Conservation (phyloP, 2,113 vertebrate genomes). For the Nycticebus coucang region DNA sequence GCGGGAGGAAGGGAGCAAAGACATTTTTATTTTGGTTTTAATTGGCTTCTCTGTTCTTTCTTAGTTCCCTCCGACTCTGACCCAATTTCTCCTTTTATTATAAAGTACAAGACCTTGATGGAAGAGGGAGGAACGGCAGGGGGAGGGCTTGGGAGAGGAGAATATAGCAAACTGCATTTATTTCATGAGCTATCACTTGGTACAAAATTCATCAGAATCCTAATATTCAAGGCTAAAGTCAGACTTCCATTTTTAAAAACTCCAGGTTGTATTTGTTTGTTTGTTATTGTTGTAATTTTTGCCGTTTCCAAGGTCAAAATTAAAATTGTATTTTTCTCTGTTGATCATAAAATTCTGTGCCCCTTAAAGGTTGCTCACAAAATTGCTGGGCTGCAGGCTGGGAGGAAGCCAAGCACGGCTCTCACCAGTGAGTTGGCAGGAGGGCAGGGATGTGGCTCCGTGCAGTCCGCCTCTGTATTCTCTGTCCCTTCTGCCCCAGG, state of each 20-base stretch:
- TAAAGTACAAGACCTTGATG: not conserved
- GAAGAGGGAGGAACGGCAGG: not conserved
- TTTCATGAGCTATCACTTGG: slow-evolving; percentile 15
- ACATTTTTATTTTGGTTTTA: slow-evolving; percentile 24
- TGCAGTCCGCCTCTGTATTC: not conserved
- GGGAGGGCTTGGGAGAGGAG: not conserved
- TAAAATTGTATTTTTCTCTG: not conserved
- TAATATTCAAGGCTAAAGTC: not conserved
- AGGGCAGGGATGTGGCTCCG: not conserved
- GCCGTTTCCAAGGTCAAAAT: not conserved
- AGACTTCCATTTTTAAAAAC: slow-evolving; percentile 25
- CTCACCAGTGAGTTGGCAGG: too few species aligned
- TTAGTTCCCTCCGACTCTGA: not conserved
- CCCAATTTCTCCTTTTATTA: slow-evolving; percentile 29
- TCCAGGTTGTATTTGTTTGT: not conserved
- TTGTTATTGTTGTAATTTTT: not conserved
- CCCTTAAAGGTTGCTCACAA: not conserved
- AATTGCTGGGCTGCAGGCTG: not conserved
- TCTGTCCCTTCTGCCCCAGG: not conserved
- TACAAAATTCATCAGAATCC: not conserved
- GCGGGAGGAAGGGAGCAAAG: not conserved
- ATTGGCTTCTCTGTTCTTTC: slow-evolving; percentile 35
- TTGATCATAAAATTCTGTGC: not conserved
- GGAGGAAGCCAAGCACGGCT: not conserved
- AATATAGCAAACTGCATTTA: not conserved